Evolutionary conservation across 2,888 invertebrate species (phyloP).

Genomic region (Phasia obesa): DNA sequence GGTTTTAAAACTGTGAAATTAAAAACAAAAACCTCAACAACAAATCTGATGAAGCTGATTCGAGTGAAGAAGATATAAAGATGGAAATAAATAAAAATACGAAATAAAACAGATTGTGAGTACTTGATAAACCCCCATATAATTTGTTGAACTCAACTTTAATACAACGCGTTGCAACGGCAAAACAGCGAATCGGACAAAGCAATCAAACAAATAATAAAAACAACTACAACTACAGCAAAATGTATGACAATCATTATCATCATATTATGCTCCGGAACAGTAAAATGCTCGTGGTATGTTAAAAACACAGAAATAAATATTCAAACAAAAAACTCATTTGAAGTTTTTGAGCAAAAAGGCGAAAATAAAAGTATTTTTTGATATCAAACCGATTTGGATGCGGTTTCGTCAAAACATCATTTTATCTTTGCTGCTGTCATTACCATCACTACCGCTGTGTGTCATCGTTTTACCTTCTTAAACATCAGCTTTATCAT

Average conservation of each 20-base stretch:
- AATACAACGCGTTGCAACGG: no score
- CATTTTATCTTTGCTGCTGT: conserved; percentile 12
- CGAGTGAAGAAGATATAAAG: conserved; percentile 49
- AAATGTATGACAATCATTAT: conserved; percentile 47
- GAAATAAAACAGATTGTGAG: conserved; percentile 44
- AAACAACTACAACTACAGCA: conserved; percentile 36
- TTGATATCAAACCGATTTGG: conserved; percentile 48
- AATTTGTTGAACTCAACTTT: conserved; percentile 56
- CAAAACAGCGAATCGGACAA: no score
- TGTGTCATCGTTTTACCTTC: conserved; percentile 52
- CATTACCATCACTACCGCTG: conserved; percentile 3
- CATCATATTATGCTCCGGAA: conserved; percentile 31
- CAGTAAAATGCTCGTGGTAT: background rate
- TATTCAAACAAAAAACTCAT: conserved; percentile 33
- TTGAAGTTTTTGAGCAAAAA: conserved; percentile 26
- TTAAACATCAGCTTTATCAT: conserved; percentile 51
- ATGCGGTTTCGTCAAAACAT: conserved; percentile 29
- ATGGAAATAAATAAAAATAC: conserved; percentile 40
- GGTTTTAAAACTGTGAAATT: conserved; percentile 66
- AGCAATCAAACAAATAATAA: background rate
- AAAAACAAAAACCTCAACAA: conserved; percentile 17
- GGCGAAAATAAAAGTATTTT: conserved; percentile 32
- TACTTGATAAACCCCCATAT: conserved; percentile 61
- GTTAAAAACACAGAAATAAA: background rate
- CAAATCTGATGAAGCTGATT: conserved; percentile 29